phyloP scores from a whole-genome alignment of 2,113 vertebrate genomes.

The Equus quagga region DNA sequence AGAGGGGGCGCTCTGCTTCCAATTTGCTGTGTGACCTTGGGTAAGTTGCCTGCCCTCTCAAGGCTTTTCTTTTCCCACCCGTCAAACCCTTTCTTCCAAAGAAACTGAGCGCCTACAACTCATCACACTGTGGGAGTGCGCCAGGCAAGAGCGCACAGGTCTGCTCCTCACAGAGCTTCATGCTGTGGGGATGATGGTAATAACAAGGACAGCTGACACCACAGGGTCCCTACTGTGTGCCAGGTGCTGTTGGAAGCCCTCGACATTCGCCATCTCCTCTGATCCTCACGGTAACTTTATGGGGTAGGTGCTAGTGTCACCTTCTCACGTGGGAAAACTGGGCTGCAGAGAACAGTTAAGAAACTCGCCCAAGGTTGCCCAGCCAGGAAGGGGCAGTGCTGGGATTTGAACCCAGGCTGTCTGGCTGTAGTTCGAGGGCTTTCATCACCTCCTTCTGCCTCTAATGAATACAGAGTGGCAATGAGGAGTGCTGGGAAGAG shows the following conservation, averaged over 20 bases:
- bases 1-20: neutral
- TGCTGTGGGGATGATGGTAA: neutral
- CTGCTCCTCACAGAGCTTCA: neutral
- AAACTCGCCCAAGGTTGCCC: neutral
- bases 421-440: neutral
- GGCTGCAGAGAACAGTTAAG: neutral
- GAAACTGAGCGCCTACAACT: neutral
- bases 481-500: neutral
- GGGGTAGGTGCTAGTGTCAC: too few species aligned
- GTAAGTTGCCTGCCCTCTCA: neutral
- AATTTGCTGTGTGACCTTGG: neutral
- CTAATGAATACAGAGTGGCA: neutral
- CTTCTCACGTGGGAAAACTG: neutral
- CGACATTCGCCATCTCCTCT: neutral
- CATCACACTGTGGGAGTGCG: neutral
- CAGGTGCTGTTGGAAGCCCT: neutral
- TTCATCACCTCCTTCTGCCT: neutral
- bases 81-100: neutral
- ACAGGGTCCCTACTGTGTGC: neutral
- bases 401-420: neutral
- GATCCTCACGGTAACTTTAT: neutral
- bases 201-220: neutral
- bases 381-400: neutral
- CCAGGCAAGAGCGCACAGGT: neutral
- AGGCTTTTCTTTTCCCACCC: neutral